phyloP scores from a whole-genome alignment of 2,113 vertebrate species.

The Brachypodius melanocephalos region DNA sequence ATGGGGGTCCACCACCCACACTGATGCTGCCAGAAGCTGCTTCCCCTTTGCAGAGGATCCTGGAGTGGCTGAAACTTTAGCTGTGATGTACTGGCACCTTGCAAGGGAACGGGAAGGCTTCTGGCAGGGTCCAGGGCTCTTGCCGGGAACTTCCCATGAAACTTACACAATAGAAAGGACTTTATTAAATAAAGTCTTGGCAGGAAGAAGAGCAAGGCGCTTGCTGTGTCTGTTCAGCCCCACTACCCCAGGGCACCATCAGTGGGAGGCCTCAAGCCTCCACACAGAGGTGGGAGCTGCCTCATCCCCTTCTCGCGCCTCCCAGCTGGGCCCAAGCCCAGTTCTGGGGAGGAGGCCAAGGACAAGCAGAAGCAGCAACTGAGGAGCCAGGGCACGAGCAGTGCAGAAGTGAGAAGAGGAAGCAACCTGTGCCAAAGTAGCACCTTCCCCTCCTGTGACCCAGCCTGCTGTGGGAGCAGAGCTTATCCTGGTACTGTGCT shows the following conservation, averaged over 20 bases:
- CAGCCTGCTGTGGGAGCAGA: background rate
- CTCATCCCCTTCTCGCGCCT: background rate
- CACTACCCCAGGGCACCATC: background rate
- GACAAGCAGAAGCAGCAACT: background rate
- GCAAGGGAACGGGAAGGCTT: background rate
- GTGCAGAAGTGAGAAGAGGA: conserved; percentile 27
- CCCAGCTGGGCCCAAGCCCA: background rate
- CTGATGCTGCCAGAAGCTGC: background rate
- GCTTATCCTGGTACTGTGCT: background rate
- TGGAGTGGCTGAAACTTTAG: background rate
- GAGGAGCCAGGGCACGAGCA: background rate
- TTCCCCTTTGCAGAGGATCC: fast-evolving
- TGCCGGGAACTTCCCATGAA: background rate
- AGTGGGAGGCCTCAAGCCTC: background rate
- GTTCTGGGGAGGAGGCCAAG: background rate
- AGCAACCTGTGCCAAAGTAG: background rate
- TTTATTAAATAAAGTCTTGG: conserved; percentile 34
- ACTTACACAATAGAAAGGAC: background rate
- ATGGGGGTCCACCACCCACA: background rate
- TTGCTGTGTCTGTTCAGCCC: background rate
- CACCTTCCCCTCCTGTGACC: background rate
- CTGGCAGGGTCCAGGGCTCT: background rate
- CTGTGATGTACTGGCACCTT: background rate
- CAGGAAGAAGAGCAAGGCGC: background rate
- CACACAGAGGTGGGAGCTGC: background rate